phyloP scores from a whole-genome alignment of 2,113 vertebrate species.

The Callipepla squamata region DNA sequence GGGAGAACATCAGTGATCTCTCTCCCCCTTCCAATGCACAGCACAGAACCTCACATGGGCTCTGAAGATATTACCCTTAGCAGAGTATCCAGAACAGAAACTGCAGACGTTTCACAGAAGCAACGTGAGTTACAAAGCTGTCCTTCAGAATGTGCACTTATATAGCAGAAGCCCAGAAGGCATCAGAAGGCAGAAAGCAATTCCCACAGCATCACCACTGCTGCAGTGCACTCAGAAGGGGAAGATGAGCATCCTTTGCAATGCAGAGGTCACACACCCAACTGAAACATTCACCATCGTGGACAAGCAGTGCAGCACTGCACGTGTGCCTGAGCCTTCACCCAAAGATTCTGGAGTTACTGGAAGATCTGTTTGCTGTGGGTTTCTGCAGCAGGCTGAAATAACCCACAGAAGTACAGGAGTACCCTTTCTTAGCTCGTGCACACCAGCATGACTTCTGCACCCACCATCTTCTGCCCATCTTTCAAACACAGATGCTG shows the following conservation, averaged over 20 bases:
- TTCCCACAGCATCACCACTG: not conserved
- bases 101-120: not conserved
- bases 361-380: not conserved
- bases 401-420: accelerated
- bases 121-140: too few species aligned
- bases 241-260: accelerated
- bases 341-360: accelerated
- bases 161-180: not conserved
- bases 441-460: accelerated
- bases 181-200: not conserved
- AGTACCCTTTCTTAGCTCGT: accelerated
- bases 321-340: not conserved
- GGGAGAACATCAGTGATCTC: not conserved
- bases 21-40: not conserved
- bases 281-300: accelerated
- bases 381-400: not conserved
- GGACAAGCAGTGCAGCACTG: not conserved
- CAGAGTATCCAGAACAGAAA: not conserved
- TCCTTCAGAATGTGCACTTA: not conserved
- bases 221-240: not conserved
- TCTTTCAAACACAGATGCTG: accelerated
- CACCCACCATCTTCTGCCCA: not conserved
- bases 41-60: not conserved
- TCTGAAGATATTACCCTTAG: not conserved
- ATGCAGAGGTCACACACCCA: not conserved